Percentiles rank a stretch among this genome's conserved stretches.
Evolutionary conservation across 2,113 vertebrate genomes (phyloP).

Genomic region (Vicugna pacos): DNA sequence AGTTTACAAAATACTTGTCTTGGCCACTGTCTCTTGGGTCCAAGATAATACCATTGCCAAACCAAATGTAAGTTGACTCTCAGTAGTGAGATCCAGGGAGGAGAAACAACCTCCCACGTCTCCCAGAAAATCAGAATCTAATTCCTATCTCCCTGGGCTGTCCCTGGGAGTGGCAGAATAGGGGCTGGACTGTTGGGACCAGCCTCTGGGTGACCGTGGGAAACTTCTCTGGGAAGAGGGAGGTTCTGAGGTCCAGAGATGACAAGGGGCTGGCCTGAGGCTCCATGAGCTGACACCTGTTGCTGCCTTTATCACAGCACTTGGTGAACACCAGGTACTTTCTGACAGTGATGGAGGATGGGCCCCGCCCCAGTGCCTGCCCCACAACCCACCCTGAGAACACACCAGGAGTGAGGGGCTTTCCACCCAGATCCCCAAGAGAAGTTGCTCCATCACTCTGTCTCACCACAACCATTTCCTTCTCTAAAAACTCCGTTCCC

Average conservation of each 20-base stretch:
- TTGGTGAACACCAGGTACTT: conserved; percentile 39
- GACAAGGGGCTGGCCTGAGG: background rate
- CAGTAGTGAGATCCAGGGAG: background rate
- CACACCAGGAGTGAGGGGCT: conserved; percentile 26
- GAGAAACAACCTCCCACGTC: background rate
- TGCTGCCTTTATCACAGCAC: background rate
- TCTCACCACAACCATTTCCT: conserved; percentile 81
- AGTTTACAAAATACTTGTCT: conserved; percentile 5
- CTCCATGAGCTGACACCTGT: background rate
- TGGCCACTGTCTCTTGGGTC: background rate
- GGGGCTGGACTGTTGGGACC: background rate
- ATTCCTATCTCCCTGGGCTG: background rate
- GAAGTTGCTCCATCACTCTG: conserved; percentile 72
- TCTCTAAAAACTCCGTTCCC: conserved; percentile 72
- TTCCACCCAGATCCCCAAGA: conserved; percentile 61
- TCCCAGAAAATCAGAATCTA: background rate
- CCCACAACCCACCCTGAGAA: conserved; percentile 43
- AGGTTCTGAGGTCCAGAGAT: background rate
- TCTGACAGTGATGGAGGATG: background rate
- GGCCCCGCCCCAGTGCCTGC: background rate
- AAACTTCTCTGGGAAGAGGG: background rate
- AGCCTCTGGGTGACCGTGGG: background rate
- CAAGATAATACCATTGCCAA: background rate
- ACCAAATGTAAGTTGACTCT: background rate
- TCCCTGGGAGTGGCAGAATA: background rate